These are phyloP conservation scores for Axis porcinus DNA, from an alignment of 2,113 vertebrate genomes.

Conservation along the genomic window DNA sequence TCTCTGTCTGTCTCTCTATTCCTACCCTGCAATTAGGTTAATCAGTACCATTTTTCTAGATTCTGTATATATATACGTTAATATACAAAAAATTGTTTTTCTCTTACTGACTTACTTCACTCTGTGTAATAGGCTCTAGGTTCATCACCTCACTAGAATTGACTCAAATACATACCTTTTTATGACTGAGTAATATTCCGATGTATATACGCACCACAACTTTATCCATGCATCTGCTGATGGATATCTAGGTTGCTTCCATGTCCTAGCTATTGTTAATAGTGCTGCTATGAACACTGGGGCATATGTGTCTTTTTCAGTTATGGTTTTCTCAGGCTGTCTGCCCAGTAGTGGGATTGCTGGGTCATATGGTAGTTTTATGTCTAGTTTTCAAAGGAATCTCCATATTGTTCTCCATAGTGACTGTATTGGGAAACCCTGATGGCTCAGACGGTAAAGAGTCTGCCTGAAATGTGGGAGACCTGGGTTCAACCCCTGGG, in stretches of 20 bases:
- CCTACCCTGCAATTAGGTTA: not conserved
- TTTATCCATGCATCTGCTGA: not conserved
- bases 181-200: not conserved
- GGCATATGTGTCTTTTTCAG: not conserved
- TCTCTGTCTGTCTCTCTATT: not conserved
- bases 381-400: not conserved
- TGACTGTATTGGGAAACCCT: not conserved
- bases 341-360: not conserved
- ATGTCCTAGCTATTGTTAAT: not conserved
- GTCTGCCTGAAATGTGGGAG: not conserved
- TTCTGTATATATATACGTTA: not conserved
- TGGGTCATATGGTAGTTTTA: not conserved
- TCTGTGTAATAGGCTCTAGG: not conserved
- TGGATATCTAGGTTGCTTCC: not conserved
- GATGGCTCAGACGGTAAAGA: not conserved
- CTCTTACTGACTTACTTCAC: not conserved
- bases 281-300: not conserved
- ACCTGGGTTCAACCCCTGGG: not conserved
- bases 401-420: not conserved
- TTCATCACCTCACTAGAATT: not conserved
- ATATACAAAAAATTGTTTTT: not conserved
- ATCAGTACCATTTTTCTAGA: not conserved
- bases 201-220: not conserved
- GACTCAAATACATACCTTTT: not conserved
- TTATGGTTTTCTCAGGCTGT: not conserved